phyloP scores from a whole-genome alignment of 2,888 invertebrate species.

The Stenodema calcarata region DNA sequence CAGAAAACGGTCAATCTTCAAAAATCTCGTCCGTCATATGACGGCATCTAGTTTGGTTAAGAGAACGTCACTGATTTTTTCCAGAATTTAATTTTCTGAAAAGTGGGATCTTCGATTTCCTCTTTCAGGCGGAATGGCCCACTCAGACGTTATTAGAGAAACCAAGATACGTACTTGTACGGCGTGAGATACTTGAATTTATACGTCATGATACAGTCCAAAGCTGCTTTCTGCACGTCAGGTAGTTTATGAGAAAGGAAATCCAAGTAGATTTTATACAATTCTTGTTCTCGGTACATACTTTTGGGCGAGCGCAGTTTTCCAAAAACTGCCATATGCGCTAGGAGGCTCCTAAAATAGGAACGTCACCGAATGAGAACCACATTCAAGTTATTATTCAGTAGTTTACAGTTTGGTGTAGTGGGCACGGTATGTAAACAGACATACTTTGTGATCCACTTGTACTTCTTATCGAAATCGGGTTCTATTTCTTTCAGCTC shows the following conservation, averaged over 20 bases:
- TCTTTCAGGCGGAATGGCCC: too few species aligned
- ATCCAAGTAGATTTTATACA: constrained; percentile 79
- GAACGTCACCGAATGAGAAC: too few species aligned
- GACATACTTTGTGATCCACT: constrained; percentile 54
- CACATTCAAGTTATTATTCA: background rate
- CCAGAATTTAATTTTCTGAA: too few species aligned
- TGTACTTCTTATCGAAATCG: constrained; percentile 47
- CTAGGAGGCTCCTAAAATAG: constrained; percentile 65
- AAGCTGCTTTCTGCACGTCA: constrained; percentile 81
- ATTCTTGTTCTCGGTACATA: constrained; percentile 75
- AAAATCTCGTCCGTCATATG: too few species aligned
- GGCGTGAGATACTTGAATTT: constrained; percentile 78
- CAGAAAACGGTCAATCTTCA: too few species aligned
- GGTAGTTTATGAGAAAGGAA: constrained; percentile 80
- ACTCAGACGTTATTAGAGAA: too few species aligned
- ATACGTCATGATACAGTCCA: constrained; percentile 87
- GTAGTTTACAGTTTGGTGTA: background rate
- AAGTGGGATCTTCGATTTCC: too few species aligned
- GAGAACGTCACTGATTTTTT: too few species aligned
- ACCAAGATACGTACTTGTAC: constrained; percentile 70
- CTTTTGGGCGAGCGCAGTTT: constrained; percentile 82
- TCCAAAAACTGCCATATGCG: constrained; percentile 77
- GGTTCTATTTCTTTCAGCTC: constrained; percentile 43
- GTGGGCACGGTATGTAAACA: constrained; percentile 5
- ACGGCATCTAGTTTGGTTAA: too few species aligned